Evolutionary conservation across 2,888 invertebrate species (phyloP).

Genomic region (Nomada ferruginata): DNA sequence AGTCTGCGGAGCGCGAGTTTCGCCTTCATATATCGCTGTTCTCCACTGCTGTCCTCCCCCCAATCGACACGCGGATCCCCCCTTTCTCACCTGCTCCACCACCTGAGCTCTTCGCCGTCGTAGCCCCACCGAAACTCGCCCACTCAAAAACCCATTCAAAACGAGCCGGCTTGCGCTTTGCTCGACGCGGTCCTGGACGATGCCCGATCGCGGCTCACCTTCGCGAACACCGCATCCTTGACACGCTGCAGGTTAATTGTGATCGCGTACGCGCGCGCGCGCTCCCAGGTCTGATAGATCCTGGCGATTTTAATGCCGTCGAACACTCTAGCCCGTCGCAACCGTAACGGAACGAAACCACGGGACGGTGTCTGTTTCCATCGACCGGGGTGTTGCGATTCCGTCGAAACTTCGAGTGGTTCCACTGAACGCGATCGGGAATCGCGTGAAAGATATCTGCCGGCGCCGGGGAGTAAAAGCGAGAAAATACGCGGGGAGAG

Average conservation of each 20-base stretch:
- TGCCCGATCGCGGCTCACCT: neutral
- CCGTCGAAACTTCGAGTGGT: neutral
- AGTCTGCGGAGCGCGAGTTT: slow-evolving; percentile 81
- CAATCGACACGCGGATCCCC: slow-evolving; percentile 60
- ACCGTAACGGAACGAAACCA: neutral
- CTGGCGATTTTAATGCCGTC: neutral
- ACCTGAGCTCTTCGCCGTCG: slow-evolving; percentile 49
- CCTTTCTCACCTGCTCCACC: slow-evolving; percentile 54
- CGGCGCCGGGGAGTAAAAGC: too few species aligned
- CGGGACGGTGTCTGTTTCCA: too few species aligned
- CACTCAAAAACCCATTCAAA: slow-evolving; percentile 63
- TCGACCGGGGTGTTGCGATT: neutral
- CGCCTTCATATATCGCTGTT: slow-evolving; percentile 82
- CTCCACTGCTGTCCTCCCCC: slow-evolving; percentile 71
- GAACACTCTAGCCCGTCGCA: neutral
- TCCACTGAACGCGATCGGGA: too few species aligned
- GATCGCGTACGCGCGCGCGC: neutral
- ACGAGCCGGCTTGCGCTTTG: slow-evolving; percentile 7
- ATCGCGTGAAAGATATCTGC: too few species aligned
- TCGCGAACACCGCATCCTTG: slow-evolving; percentile 28
- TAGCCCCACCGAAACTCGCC: slow-evolving; percentile 51
- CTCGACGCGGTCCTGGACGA: slow-evolving; percentile 10
- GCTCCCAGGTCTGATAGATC: neutral
- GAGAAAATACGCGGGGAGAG: too few species aligned
- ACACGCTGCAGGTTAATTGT: slow-evolving; percentile 31